Conservation (phyloP, 2,888 invertebrate genomes). For the Anoplius nigerrimus region DNA sequence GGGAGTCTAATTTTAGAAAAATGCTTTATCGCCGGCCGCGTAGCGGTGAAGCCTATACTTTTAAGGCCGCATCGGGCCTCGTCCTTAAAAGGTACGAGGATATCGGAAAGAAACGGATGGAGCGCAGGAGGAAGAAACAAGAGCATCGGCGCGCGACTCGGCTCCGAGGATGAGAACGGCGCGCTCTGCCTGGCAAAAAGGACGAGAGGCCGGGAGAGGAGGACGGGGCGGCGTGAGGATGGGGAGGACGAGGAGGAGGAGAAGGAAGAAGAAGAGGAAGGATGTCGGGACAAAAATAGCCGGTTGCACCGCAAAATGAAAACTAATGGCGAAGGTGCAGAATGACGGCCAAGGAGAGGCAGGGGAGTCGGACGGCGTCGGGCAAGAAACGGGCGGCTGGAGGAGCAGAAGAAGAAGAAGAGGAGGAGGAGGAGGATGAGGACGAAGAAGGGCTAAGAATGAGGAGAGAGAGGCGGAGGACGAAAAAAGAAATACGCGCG, state of each 20-base stretch:
- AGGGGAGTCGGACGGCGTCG: constrained; percentile 17
- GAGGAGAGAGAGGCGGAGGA: constrained; percentile 23
- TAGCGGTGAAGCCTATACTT: too few species aligned
- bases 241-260: constrained; percentile 32
- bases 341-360: constrained; percentile 45
- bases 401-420: constrained; percentile 20
- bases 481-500: constrained; percentile 26
- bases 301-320: constrained; percentile 46
- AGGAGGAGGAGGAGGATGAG: constrained; percentile 22
- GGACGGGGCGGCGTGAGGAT: constrained; percentile 27
- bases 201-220: constrained; percentile 10
- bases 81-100: too few species aligned
- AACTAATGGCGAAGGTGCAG: constrained; percentile 49
- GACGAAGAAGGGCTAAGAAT: background rate
- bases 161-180: constrained; percentile 10
- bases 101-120: too few species aligned
- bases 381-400: constrained; percentile 20
- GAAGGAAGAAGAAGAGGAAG: constrained; percentile 32
- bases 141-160: background rate
- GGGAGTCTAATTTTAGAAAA: too few species aligned
- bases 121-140: too few species aligned
- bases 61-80: too few species aligned
- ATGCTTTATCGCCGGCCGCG: too few species aligned
- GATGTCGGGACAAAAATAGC: constrained; percentile 52
- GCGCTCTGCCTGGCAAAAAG: constrained; percentile 16